Evolutionary conservation across 2,888 invertebrate species (phyloP).

Genomic region (Sepiola atlantica): DNA sequence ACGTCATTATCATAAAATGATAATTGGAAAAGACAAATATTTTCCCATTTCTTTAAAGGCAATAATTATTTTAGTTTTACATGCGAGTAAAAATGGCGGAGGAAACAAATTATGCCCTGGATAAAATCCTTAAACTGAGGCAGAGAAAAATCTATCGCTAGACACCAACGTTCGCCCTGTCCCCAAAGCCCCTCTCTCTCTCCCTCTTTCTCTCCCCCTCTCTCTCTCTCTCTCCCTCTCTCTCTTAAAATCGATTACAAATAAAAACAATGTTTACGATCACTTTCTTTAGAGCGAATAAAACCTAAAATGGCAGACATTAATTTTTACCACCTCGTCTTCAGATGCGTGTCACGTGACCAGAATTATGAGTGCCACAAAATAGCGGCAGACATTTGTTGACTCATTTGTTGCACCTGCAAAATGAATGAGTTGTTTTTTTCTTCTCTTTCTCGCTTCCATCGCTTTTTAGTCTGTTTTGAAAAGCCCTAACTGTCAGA

Average conservation of each 20-base stretch:
- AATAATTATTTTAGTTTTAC: background rate
- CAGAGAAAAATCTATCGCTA: background rate
- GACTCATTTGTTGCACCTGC: slow-evolving; percentile 32
- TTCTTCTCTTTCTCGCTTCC: background rate
- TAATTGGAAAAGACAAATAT: background rate
- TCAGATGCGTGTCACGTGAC: background rate
- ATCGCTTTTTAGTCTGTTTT: background rate
- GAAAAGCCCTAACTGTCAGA: background rate
- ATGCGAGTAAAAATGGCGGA: background rate
- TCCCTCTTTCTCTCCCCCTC: too few species aligned
- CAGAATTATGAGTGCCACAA: background rate
- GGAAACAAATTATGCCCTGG: background rate
- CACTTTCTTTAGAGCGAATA: background rate
- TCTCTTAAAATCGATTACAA: background rate
- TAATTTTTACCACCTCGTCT: background rate
- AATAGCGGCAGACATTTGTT: background rate
- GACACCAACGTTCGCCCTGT: background rate
- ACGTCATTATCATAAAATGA: background rate
- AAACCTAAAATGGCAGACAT: background rate
- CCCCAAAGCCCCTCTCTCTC: background rate
- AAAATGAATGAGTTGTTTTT: background rate
- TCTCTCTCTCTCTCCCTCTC: too few species aligned
- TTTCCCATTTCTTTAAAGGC: background rate
- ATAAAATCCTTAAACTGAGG: background rate
- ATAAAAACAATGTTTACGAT: slow-evolving; percentile 13